Evolutionary conservation across 2,797 vertebrate genomes (phyloP).

Genomic region (Nasua narica): DNA sequence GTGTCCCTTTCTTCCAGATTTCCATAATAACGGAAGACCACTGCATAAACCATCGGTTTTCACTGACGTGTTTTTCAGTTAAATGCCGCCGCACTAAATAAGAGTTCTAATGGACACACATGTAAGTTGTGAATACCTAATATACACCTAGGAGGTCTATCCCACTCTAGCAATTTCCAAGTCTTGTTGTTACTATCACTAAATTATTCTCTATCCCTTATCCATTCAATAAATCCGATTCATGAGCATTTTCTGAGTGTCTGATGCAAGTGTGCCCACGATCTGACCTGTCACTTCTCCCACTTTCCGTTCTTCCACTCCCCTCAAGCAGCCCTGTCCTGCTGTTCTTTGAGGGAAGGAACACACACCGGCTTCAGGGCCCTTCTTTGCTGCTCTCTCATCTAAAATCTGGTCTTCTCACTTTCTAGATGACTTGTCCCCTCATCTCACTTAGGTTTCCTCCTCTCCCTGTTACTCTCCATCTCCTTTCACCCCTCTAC

Average conservation of each 20-base stretch:
- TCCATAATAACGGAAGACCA: background rate
- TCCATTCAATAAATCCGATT: background rate
- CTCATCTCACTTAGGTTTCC: background rate
- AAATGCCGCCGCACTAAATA: background rate
- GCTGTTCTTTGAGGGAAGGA: background rate
- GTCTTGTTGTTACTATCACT: background rate
- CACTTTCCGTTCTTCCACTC: rapidly evolving
- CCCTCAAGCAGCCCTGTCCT: background rate
- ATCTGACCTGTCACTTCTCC: background rate
- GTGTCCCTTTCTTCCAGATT: background rate
- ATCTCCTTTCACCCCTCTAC: background rate
- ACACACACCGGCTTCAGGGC: background rate
- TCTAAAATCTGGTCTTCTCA: background rate
- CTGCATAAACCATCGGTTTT: background rate
- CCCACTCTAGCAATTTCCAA: background rate
- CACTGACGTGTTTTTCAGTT: background rate
- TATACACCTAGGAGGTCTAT: background rate
- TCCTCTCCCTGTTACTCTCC: background rate
- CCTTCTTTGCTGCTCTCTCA: background rate
- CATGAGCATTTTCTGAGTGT: too few species aligned
- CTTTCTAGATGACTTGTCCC: background rate
- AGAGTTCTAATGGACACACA: background rate
- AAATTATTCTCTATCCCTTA: background rate
- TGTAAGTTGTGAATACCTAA: background rate
- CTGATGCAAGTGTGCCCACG: too few species aligned